phyloP scores from a whole-genome alignment of 2,797 vertebrate species.

The Oceanodroma leucorhoa region DNA sequence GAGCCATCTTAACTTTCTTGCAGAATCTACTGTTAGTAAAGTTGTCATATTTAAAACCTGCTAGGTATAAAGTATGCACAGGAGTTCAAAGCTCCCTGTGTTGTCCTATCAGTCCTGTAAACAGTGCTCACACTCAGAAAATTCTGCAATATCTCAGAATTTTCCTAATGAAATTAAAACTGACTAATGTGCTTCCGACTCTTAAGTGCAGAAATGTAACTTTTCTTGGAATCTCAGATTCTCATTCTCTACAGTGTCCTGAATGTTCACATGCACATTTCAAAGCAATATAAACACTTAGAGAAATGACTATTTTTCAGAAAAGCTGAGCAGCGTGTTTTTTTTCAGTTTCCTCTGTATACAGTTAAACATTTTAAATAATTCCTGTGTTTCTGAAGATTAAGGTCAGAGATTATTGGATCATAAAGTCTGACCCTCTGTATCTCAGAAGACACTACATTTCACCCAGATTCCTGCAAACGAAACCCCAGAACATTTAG shows the following conservation, averaged over 20 bases:
- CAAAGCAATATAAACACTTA: not conserved
- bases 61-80: not conserved
- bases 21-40: not conserved
- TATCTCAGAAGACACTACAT: not conserved
- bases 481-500: not conserved
- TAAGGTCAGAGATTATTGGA: not conserved
- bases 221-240: not conserved
- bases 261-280: not conserved
- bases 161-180: not conserved
- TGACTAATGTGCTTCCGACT: fast-evolving
- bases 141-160: not conserved
- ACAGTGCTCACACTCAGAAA: not conserved
- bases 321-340: fast-evolving
- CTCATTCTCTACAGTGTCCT: not conserved
- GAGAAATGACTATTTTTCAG: not conserved
- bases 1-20: not conserved
- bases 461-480: not conserved
- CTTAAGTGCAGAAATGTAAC: not conserved
- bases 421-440: not conserved
- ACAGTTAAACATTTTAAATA: not conserved
- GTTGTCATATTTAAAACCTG: not conserved
- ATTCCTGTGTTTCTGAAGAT: not conserved
- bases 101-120: not conserved
- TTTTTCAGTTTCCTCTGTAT: not conserved
- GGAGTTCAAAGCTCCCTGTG: not conserved